Conservation (phyloP, 1,140 invertebrate genomes). For the Hestina assimilis region DNA sequence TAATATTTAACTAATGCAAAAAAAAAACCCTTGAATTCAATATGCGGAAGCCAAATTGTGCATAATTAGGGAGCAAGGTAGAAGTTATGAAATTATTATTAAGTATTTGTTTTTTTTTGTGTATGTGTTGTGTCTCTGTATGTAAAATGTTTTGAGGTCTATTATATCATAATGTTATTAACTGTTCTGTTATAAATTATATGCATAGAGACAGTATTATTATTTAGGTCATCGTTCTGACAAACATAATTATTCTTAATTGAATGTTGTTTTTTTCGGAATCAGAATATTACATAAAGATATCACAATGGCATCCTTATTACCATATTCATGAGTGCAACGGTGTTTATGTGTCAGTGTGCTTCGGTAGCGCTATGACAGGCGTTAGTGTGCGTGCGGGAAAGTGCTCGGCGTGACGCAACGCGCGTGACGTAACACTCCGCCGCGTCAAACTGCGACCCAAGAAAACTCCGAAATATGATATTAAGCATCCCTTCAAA, state of each 20-base stretch:
- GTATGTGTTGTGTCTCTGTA: too few relatives aligned
- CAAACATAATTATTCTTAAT: too few relatives aligned
- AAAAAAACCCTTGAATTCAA: neutral
- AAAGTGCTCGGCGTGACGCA: constrained; percentile 35
- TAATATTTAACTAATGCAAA: neutral
- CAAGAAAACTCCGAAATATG: neutral
- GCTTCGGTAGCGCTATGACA: constrained; percentile 3
- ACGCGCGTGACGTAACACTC: constrained; percentile 24
- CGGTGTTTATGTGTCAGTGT: constrained; percentile 35
- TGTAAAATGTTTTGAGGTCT: too few relatives aligned
- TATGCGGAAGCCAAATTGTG: neutral
- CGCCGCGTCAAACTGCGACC: neutral
- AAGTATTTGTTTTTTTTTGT: neutral
- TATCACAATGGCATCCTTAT: neutral
- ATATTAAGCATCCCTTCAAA: too few relatives aligned
- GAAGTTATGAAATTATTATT: too few relatives aligned
- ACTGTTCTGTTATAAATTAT: too few relatives aligned
- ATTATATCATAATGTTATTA: too few relatives aligned
- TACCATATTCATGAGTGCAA: constrained; percentile 4
- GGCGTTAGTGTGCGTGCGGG: constrained; percentile 25
- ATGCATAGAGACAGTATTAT: too few relatives aligned
- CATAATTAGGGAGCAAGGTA: neutral
- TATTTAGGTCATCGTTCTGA: too few relatives aligned
- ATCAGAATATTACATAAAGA: neutral
- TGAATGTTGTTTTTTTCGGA: neutral